Evolutionary conservation across 1,140 invertebrate genomes (phyloP), one percentile per base, ranked within the genome.

Genomic region (Rhyacophila brunnea): DNA sequence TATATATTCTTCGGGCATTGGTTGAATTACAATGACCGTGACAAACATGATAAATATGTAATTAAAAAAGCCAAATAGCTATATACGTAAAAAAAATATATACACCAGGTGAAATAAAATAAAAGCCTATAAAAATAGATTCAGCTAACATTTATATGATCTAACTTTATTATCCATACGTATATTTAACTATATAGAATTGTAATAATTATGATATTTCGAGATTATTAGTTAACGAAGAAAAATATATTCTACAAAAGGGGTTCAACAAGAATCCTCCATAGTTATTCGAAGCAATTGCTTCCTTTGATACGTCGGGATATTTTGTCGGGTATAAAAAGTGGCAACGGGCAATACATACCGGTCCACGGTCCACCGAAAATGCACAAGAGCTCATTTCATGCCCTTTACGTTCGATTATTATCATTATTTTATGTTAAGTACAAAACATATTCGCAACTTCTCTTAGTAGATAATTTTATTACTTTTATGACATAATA

Each of bases 401-500:
- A 53, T 17, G 19, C 38, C 11, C 38, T 64, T 55, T 60, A 60
- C 52, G 4, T 52, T 14, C 49, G 53, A 60, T 56, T 64, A 64
- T 64, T 49, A 56, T 60, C 58, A 60, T 64, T 64, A 64, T 56
- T 38, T 57, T 60, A 56, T 52, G 62, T 51, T 58, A 64, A 64
- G 58, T 46, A 34, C 58, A 42, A 60, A 60, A 60, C 45, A 40
- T 64, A 54, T 60, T 60, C 52, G 47, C 57, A 60, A 64, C 47
- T 60, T 50, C 57, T 43, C 52, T 64, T 64, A 56, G 57, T 64
- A 52, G 52, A 60, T 64, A 56, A 60, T 64, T 64, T 64, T 64
- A 64, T 64, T 64, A 64, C 62, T 60, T 64, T 64, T 64, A 64
- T 64, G 57, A 64, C 57, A 64, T 60, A 54, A 64, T 64, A 51